A percentile compares a stretch with the other conserved stretches of the same genome.
Conservation (phyloP, 1,140 invertebrate genomes). For the roundworm (Caenorhabditis elegans) region DNA sequence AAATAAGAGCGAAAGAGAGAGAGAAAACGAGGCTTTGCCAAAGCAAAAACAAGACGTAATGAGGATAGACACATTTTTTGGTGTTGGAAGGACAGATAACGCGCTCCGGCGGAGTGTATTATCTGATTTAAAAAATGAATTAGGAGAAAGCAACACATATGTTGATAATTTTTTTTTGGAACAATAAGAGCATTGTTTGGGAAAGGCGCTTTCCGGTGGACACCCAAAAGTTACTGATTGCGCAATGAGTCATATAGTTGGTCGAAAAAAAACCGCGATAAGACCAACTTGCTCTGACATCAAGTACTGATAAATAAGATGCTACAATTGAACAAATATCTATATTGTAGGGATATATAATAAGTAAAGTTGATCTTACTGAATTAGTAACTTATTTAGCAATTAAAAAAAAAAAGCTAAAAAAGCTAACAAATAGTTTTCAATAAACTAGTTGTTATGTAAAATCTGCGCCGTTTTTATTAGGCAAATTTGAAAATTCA, state of each 20-base stretch:
- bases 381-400: too few species aligned
- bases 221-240: background rate
- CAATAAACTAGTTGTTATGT: too few species aligned
- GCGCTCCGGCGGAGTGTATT: background rate
- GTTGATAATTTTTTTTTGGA: too few species aligned
- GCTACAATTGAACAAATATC: too few species aligned
- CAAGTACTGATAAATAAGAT: background rate
- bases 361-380: too few species aligned
- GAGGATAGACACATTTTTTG: constrained; percentile 16
- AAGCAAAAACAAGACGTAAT: constrained; percentile 26
- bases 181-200: too few species aligned
- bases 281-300: background rate
- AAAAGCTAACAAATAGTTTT: too few species aligned
- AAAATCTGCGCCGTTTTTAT: too few species aligned
- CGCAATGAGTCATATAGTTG: background rate
- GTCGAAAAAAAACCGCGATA: background rate
- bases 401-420: too few species aligned
- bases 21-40: constrained; percentile 5
- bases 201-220: background rate
- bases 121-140: background rate
- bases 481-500: too few species aligned
- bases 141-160: too few species aligned
- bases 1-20: background rate
- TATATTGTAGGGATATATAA: too few species aligned
- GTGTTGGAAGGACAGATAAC: background rate